phyloP scores from a whole-genome alignment of 2,888 invertebrate species.

The Troides aeacus region DNA sequence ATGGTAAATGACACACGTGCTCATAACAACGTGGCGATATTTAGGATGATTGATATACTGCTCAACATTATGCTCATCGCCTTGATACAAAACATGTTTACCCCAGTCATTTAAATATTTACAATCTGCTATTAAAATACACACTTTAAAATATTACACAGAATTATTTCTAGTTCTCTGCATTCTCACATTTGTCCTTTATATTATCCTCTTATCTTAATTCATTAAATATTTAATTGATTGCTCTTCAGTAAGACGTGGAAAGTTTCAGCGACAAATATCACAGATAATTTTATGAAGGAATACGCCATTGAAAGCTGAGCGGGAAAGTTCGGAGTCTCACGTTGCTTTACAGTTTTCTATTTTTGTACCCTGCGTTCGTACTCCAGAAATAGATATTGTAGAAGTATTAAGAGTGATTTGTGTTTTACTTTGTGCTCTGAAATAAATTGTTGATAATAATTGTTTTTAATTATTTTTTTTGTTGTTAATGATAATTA shows the following conservation, averaged over 20 bases:
- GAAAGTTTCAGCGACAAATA: neutral
- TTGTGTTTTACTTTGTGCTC: conserved; percentile 42
- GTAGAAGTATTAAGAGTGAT: conserved; percentile 55
- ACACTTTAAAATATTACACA: no score
- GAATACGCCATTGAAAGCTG: conserved; percentile 40
- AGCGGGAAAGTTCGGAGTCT: conserved; percentile 57
- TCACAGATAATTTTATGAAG: neutral
- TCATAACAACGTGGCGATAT: no score
- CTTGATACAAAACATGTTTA: no score
- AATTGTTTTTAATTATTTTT: conserved; percentile 29
- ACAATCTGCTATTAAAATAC: no score
- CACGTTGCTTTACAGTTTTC: conserved; percentile 51
- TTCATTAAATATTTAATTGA: neutral
- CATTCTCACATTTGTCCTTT: no score
- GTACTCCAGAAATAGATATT: conserved; percentile 68
- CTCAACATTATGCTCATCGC: no score
- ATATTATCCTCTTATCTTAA: neutral
- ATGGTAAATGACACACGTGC: no score
- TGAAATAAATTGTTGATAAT: conserved; percentile 38
- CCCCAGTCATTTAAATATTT: no score
- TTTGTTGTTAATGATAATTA: neutral
- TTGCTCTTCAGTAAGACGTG: neutral
- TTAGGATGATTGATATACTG: no score
- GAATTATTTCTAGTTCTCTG: no score
- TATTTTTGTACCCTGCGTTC: conserved; percentile 66